phyloP scores from a whole-genome alignment of 2,888 invertebrate genomes.

The Pomacea canaliculata region DNA sequence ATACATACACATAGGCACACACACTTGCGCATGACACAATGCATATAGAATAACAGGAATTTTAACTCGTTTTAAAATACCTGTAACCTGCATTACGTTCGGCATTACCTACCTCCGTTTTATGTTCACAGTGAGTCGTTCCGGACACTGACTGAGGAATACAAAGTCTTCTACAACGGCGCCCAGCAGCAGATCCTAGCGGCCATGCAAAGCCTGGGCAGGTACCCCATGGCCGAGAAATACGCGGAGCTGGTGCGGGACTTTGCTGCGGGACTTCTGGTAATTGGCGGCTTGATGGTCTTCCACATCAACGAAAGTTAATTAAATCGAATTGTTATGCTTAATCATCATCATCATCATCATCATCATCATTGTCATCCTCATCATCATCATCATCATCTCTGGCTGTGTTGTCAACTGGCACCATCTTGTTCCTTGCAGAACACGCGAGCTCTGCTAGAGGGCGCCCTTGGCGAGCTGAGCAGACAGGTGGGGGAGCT shows the following conservation, averaged over 20 bases:
- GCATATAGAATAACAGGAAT: too few relatives aligned
- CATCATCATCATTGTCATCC: too few relatives aligned
- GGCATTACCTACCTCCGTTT: too few relatives aligned
- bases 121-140: too few relatives aligned
- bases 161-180: slow-evolving; percentile 8
- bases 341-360: too few relatives aligned
- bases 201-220: slow-evolving; percentile 21
- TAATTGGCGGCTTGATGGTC: not conserved
- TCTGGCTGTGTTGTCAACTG: too few relatives aligned
- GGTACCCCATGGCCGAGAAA: slow-evolving; percentile 34
- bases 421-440: not conserved
- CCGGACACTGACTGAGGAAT: not conserved
- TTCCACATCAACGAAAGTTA: too few relatives aligned
- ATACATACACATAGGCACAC: slow-evolving; percentile 3
- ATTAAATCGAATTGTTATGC: too few relatives aligned
- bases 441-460: slow-evolving; percentile 23
- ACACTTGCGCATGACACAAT: not conserved
- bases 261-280: slow-evolving; percentile 30
- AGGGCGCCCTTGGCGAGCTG: slow-evolving; percentile 25
- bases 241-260: slow-evolving; percentile 29
- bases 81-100: too few relatives aligned
- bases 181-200: slow-evolving; percentile 20
- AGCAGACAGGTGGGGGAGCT: slow-evolving; percentile 17
- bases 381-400: too few relatives aligned
- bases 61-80: too few relatives aligned